Percentiles rank a stretch among this genome's conserved stretches.
Conservation (phyloP, 53 echinoderm and acorn worm species). For the Crossaster papposus region DNA sequence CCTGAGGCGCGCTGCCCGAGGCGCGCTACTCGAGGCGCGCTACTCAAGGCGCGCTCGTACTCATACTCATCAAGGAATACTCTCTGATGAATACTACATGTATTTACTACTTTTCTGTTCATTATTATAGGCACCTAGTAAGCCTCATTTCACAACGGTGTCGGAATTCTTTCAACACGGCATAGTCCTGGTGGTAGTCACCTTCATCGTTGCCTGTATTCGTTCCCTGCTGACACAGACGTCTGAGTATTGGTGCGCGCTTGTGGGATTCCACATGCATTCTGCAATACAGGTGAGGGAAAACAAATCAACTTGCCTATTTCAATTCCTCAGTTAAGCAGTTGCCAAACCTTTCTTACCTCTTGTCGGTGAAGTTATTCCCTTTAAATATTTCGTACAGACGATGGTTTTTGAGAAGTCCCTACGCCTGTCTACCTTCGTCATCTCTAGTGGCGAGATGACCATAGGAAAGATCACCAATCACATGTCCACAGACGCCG, state of each 20-base stretch:
- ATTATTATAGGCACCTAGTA: background rate
- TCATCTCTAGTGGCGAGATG: constrained; percentile 69
- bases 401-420: constrained; percentile 85
- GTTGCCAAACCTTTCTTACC: too few species aligned
- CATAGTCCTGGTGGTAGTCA: constrained; percentile 65
- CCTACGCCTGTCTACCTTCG: constrained; percentile 66
- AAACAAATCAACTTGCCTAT: too few species aligned
- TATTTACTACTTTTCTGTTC: too few species aligned
- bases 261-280: constrained; percentile 69
- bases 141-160: constrained; percentile 52
- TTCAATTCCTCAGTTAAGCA: too few species aligned
- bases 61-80: background rate
- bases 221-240: constrained; percentile 51
- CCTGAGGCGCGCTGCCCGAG: too few species aligned
- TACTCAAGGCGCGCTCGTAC: too few species aligned
- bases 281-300: constrained; percentile 76
- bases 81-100: too few species aligned
- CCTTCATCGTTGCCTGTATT: constrained; percentile 49
- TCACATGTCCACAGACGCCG: constrained; percentile 86
- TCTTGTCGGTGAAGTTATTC: background rate
- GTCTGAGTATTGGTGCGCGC: constrained; percentile 47
- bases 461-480: constrained; percentile 81
- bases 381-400: too few species aligned
- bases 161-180: constrained; percentile 79
- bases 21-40: too few species aligned